Base-by-base conservation (phyloP, 2,797 vertebrate genomes). In the Leuciscus waleckii region DNA sequence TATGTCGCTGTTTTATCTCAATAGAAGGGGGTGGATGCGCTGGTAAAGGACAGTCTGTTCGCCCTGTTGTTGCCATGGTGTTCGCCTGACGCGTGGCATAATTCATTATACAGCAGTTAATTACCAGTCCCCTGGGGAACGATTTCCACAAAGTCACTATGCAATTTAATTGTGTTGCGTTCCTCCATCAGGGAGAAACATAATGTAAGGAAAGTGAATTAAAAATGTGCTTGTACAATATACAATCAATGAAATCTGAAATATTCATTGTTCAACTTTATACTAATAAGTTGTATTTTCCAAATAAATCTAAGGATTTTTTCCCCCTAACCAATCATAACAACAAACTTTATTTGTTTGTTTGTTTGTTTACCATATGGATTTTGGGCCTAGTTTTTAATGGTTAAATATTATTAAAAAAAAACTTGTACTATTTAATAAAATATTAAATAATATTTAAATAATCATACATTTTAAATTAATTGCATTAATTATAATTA, bases 61-160 rank as follows among this genome's bases (percentile, higher is more conserved):
- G 74, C 6, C 67, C 56, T 83, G 80, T 65, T 65, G 85, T 86
- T 86, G 37, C 77, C 81, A 83, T 80, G 76, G 86, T 75, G 54
- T 65, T 65, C 56, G 37, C 49, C 49, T 67, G 81, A 81, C 56
- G n/a, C 5, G 23, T 70, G 65, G 67, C 51, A 26, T 82, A 79
- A 82, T 81, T 87, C 19, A 84, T 86, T 88, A 88, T 26, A 65
- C 16, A 8, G 10, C 10, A 21, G 51, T 76, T 84, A 87, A 79
- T 89, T 79, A 87, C 79, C 23, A 69, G 70, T 79, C 49, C 67
- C 84, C 82, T 58, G 56, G 29, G 56, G 73, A 68, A 81, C 35
- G 10, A 69, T 39, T 7, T 37, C 32, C 26, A 21, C 78, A 51
- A 39, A 67, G 75, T 41, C 41, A 49, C 26, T 46, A 35, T 80